phyloP scores from a whole-genome alignment of 2,888 invertebrate species.

The Acrobasis consociella region DNA sequence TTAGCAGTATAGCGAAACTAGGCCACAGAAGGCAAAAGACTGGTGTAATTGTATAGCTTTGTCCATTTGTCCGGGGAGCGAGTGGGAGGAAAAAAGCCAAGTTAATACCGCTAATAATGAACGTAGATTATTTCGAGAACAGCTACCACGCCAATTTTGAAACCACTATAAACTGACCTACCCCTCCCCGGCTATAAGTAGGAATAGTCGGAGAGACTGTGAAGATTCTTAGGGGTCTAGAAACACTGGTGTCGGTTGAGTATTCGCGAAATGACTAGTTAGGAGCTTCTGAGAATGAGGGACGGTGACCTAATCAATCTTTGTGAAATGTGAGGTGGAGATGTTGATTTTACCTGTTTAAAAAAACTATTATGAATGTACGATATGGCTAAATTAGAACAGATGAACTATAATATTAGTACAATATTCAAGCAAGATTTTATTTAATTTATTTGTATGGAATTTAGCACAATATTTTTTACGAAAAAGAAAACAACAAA shows the following conservation, averaged over 20 bases:
- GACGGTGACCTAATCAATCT: constrained; percentile 33
- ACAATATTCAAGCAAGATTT: no score
- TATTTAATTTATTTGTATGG: no score
- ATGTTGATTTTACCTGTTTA: constrained; percentile 3
- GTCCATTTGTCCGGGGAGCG: constrained; percentile 37
- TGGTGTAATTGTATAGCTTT: constrained; percentile 47
- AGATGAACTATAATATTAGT: no score
- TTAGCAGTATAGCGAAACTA: constrained; percentile 47
- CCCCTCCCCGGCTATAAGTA: constrained; percentile 25
- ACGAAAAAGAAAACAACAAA: no score
- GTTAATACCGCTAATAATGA: constrained; percentile 54
- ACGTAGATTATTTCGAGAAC: constrained; percentile 51
- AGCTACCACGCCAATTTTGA: constrained; percentile 47
- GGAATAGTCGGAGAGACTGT: background rate
- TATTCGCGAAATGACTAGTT: constrained; percentile 27
- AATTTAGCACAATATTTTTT: no score
- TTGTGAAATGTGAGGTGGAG: constrained; percentile 3
- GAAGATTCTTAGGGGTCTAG: constrained; percentile 17
- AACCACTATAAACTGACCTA: constrained; percentile 39
- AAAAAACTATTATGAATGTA: background rate
- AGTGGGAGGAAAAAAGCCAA: constrained; percentile 45
- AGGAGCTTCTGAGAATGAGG: constrained; percentile 29
- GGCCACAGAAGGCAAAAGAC: constrained; percentile 39
- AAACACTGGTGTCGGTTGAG: constrained; percentile 18
- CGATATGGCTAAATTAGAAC: background rate